Evolutionary conservation across 2,113 vertebrate species (phyloP).

Genomic region (Proterorhinus semilunaris): DNA sequence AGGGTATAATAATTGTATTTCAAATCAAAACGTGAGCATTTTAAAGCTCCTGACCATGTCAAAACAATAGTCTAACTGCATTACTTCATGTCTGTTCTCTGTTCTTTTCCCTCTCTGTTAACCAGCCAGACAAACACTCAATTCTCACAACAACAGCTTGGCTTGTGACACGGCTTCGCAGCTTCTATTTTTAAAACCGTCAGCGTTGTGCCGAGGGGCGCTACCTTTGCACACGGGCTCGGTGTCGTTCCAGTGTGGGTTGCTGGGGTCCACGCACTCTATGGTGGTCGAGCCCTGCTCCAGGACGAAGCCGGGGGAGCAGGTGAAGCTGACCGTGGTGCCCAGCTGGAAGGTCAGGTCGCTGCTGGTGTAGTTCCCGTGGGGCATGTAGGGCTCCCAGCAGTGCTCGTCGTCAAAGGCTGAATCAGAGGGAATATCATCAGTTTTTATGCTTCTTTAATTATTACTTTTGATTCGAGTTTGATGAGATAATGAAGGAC

Average conservation of each 20-base stretch:
- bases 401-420: constrained; percentile 90
- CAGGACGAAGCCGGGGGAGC: constrained; percentile 88
- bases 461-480: no score
- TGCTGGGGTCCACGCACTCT: constrained; percentile 85
- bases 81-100: neutral
- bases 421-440: constrained; percentile 26
- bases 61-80: no score
- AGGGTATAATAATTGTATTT: no score
- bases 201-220: neutral
- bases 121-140: constrained; percentile 10
- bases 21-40: no score
- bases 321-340: constrained; percentile 83
- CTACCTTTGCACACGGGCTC: constrained; percentile 89
- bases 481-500: no score
- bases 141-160: constrained; percentile 35
- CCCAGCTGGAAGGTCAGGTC: constrained; percentile 85
- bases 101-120: constrained; percentile 23
- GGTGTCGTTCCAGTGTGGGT: constrained; percentile 91
- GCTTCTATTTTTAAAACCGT: neutral
- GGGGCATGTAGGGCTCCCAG: constrained; percentile 89
- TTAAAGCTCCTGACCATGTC: no score
- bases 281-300: constrained; percentile 86
- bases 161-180: constrained; percentile 33
- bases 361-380: constrained; percentile 89
- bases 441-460: no score